Conservation (phyloP, 2,797 vertebrate genomes). For the Mormyrops attenuatus region DNA sequence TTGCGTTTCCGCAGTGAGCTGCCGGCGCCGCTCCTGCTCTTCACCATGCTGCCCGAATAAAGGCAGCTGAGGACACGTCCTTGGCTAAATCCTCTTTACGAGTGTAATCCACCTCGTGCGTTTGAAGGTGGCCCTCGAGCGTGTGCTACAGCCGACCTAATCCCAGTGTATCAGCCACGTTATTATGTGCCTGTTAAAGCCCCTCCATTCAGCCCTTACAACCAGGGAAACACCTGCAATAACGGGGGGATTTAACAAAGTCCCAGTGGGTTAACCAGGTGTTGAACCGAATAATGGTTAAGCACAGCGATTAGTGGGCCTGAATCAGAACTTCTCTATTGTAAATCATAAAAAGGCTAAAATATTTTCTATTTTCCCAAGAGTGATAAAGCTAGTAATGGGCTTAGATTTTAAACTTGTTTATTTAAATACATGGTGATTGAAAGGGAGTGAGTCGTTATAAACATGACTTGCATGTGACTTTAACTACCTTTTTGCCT, state of each 20-base stretch:
- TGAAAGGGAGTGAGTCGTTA: not conserved
- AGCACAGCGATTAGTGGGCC: constrained; percentile 77
- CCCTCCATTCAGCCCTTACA: constrained; percentile 76
- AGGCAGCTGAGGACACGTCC: constrained; percentile 68
- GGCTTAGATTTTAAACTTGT: constrained; percentile 5
- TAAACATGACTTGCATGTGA: not conserved
- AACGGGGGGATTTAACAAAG: constrained; percentile 74
- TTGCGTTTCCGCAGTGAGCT: constrained; percentile 87
- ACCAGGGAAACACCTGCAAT: constrained; percentile 77
- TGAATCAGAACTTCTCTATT: constrained; percentile 62
- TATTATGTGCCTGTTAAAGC: constrained; percentile 91
- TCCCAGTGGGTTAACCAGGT: constrained; percentile 81
- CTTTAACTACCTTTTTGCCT: not conserved
- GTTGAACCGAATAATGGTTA: constrained; percentile 82
- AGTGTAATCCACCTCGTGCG: constrained; percentile 95
- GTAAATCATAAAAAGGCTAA: constrained; percentile 54
- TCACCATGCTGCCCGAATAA: constrained; percentile 80
- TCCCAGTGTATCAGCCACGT: constrained; percentile 80
- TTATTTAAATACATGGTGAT: constrained; percentile 29
- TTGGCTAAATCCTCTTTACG: constrained; percentile 97
- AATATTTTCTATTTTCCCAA: constrained; percentile 43
- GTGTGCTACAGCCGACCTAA: constrained; percentile 97
- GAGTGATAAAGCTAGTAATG: constrained; percentile 63
- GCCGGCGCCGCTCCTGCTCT: constrained; percentile 90
- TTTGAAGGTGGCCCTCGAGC: constrained; percentile 93